Conservation (phyloP, 2,113 vertebrate species). For the Calyptommatus sinebrachiatus region DNA sequence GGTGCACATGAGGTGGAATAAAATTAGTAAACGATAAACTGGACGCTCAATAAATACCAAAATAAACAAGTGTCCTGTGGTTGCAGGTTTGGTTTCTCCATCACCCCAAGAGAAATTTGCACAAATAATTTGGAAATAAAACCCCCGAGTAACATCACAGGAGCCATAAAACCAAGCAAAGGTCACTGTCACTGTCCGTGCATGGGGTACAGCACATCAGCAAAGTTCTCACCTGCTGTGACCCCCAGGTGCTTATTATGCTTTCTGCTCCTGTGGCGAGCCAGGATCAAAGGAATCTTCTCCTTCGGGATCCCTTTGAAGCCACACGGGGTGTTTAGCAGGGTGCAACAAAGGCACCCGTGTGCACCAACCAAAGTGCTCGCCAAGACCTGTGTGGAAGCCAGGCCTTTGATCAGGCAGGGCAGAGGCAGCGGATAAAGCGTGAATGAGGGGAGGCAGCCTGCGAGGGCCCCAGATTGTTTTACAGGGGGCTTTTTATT, state of each 20-base stretch:
- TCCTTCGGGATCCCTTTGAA: slow-evolving; percentile 55
- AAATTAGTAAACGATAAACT: no score
- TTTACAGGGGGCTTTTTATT: no score
- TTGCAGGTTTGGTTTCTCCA: slow-evolving; percentile 42
- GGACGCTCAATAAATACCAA: no score
- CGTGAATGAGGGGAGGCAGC: neutral
- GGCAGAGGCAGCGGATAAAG: no score
- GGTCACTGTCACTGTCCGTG: slow-evolving; percentile 59
- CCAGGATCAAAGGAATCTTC: slow-evolving; percentile 8
- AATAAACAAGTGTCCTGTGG: no score
- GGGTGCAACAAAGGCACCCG: slow-evolving; percentile 50
- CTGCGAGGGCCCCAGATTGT: neutral
- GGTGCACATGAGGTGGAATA: no score
- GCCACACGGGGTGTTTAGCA: slow-evolving; percentile 21
- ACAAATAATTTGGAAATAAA: slow-evolving; percentile 65
- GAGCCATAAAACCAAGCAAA: slow-evolving; percentile 64
- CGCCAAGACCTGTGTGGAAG: slow-evolving; percentile 50
- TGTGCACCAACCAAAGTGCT: slow-evolving; percentile 43
- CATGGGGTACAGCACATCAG: slow-evolving; percentile 47
- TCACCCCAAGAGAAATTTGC: slow-evolving; percentile 54
- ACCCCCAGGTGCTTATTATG: slow-evolving; percentile 60
- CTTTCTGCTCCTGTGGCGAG: slow-evolving; percentile 59
- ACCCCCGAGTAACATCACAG: slow-evolving; percentile 66
- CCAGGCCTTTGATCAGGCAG: slow-evolving; percentile 47
- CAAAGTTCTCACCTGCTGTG: slow-evolving; percentile 55